phyloP scores from a whole-genome alignment of 2,797 vertebrate genomes.

The Ptychobarbus kaznakovi region DNA sequence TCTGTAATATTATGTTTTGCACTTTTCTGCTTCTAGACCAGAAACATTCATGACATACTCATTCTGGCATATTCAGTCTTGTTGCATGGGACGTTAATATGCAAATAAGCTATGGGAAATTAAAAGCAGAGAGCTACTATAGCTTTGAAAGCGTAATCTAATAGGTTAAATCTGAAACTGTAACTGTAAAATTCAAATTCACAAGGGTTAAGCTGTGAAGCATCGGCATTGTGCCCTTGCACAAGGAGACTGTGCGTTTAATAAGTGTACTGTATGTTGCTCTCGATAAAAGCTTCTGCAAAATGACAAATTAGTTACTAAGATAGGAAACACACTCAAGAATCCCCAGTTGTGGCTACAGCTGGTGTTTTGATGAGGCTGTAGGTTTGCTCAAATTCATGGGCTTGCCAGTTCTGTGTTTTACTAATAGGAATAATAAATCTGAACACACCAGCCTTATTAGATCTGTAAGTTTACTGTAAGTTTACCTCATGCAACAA shows the following conservation, averaged over 20 bases:
- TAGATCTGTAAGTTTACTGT: conserved; percentile 18
- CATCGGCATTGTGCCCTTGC: not conserved
- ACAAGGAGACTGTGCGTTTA: not conserved
- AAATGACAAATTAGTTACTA: conserved; percentile 23
- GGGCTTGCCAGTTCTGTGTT: not conserved
- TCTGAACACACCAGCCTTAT: conserved; percentile 11
- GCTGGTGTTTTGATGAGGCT: conserved; percentile 47
- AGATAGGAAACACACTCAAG: conserved; percentile 1
- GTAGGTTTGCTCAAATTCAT: conserved; percentile 41
- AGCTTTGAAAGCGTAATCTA: not conserved
- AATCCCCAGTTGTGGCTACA: conserved; percentile 42
- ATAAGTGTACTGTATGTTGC: not conserved
- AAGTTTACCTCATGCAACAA: conserved; percentile 17
- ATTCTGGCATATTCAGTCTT: not conserved
- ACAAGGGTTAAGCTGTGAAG: not conserved
- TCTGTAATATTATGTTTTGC: not conserved
- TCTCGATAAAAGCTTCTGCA: conserved; percentile 22
- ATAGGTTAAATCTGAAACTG: not conserved
- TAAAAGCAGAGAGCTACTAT: not conserved
- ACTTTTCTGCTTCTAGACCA: not conserved
- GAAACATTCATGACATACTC: not conserved
- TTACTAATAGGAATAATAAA: conserved; percentile 24
- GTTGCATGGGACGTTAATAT: not conserved
- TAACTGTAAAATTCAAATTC: not conserved
- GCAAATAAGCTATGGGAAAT: not conserved